Base-by-base conservation (phyloP, 2,888 invertebrate genomes). In the Xylota sylvarum region DNA sequence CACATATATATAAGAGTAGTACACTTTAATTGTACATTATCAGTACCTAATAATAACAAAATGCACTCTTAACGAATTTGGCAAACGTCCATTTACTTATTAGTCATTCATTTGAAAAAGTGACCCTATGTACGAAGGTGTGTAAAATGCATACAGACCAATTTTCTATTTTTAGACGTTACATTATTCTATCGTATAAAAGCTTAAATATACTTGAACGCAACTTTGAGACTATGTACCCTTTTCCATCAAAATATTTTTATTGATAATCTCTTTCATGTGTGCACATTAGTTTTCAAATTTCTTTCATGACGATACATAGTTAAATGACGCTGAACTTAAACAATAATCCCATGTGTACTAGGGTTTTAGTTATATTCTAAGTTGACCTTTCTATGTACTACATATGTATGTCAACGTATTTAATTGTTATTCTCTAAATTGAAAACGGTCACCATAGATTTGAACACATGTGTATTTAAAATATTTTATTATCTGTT, bases 141-240 rank as follows among this genome's bases (percentile, higher is more conserved):
- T 55, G 40, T 19, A 40, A 50, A 52, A 62, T 73, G 60, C 52
- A 62, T 17, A 73, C 48, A 48, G 9, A 35, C 23, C 6, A 40
- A 62, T 19, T 64, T 7, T 52, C 37, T 73, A 73, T 62, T 73
- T 73, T 64, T 62, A 73, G 73, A 60, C 48, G 6, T 6, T 30
- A 32, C 35, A 9, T 48, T 65, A 19, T 56, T 56, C 23, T 50
- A 50, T 23, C 19, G 23, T 14, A 19, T 32, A 12, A 62, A 65
- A 65, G 64, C 64, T 65, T 65, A 17, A 48, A 35, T 65, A 40
- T 19, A 67, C 50, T 52, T 37, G 4, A 37, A 14, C 32, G 48
- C 30, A 56, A 40, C 58, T 60, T 37, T 37, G 17, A 27, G 32
- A 35, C 32, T 56, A 14, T 32, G 32, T 48, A 50, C 65, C 65